These are phyloP conservation scores for Byasa hedistus DNA, from an alignment of 2,888 invertebrate species.

Conservation along the genomic window DNA sequence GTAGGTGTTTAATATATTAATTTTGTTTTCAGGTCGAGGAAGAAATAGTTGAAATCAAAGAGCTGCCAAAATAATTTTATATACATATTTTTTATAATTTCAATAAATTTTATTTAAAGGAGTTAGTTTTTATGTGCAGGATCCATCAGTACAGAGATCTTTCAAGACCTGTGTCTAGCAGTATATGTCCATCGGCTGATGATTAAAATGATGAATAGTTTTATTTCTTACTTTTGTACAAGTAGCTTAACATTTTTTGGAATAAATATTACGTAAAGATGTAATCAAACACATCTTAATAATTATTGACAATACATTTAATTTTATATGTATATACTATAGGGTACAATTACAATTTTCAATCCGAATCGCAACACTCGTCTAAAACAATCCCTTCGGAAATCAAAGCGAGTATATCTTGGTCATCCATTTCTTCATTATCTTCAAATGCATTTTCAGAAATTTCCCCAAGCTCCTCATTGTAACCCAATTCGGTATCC, in stretches of 20 bases:
- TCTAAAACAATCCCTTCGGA: slow-evolving; percentile 63
- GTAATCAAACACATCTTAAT: too few species aligned
- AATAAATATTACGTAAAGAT: too few species aligned
- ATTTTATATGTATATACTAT: too few species aligned
- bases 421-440: slow-evolving; percentile 60
- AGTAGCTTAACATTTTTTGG: too few species aligned
- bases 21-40: slow-evolving; percentile 63
- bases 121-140: too few species aligned
- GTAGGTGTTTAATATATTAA: neutral
- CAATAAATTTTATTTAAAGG: neutral
- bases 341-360: neutral
- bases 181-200: too few species aligned
- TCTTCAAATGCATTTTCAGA: slow-evolving; percentile 5
- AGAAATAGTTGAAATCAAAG: slow-evolving; percentile 49
- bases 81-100: neutral
- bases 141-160: too few species aligned
- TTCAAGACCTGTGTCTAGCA: too few species aligned
- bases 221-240: too few species aligned
- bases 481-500: neutral
- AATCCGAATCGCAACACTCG: slow-evolving; percentile 44
- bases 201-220: too few species aligned
- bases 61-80: slow-evolving; percentile 47
- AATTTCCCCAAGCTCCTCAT: neutral
- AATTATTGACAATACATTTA: too few species aligned
- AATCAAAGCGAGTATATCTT: slow-evolving; percentile 62